Evolutionary conservation across 2,797 vertebrate genomes (phyloP), one percentile per base, ranked within the genome.

Genomic region (Rhinichthys osculus): DNA sequence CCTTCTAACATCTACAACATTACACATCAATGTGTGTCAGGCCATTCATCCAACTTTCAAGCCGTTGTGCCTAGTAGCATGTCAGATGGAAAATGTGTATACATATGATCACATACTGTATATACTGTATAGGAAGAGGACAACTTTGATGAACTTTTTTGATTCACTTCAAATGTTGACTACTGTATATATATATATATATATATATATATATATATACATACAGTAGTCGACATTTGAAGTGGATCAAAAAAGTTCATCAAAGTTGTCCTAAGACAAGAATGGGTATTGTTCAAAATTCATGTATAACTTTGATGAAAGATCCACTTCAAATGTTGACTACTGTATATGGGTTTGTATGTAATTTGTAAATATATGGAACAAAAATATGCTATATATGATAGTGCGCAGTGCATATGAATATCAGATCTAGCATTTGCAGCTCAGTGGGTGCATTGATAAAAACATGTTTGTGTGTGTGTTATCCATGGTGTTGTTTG

Each of bases 401-500:
- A 67, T 47, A 71, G 3, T 54, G 19, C 0, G 2, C 42, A 72
- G 17, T 57, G 54, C 7, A 5, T 27, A 33, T 35, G 23, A n/a
- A 23, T 30, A 79, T 59, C 16, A 38, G 27, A 71, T 69, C 52
- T 33, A 38, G 84, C 35, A 82, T 81, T 33, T 38, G 77, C 79
- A 78, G 44, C 54, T 64, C 50, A 33, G 27, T 38, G 44, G 23
- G 3, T 44, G 52, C 77, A 77, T 30, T 38, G 47, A 81, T 84
- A 64, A 44, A 81, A 44, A 69, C 52, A 82, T 73, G 73, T 83
- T 52, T 86, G 93, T 91, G 90, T 91, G 89, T 91, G 89, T 91
- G 91, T 92, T 93, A 93, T 87, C 93, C 92, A 92, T 70, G 50
- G 89, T 85, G 91, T 89, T 90, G 87, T 88, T 88, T 88, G 72